phyloP scores from a whole-genome alignment of 2,113 vertebrate genomes.

The Pitta sordida region DNA sequence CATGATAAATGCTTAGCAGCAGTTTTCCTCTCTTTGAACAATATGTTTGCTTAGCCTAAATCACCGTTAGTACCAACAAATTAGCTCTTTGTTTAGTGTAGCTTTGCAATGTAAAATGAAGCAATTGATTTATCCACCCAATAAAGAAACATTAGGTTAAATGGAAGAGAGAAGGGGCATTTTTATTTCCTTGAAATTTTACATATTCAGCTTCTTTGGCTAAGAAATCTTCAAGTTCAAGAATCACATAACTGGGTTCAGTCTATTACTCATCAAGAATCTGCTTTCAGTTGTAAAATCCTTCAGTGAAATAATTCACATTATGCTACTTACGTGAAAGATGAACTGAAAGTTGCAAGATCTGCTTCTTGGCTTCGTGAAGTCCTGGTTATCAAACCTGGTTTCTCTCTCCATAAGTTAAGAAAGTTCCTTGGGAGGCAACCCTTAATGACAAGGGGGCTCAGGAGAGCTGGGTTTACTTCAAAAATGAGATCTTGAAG shows the following conservation, averaged over 20 bases:
- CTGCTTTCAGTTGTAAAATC: accelerated
- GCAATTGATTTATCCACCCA: background rate
- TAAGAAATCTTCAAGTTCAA: background rate
- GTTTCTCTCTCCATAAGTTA: background rate
- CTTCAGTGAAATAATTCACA: background rate
- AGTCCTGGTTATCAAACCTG: background rate
- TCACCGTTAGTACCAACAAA: background rate
- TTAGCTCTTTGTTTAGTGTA: background rate
- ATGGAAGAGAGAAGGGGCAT: background rate
- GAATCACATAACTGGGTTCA: background rate
- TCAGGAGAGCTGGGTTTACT: too few species aligned
- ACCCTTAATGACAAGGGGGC: too few species aligned
- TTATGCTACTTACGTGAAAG: background rate
- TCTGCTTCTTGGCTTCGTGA: background rate
- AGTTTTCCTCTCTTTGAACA: background rate
- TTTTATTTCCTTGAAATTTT: background rate
- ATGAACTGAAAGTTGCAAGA: background rate
- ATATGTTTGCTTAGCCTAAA: background rate
- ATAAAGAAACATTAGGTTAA: background rate
- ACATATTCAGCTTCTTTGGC: background rate
- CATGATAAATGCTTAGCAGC: background rate
- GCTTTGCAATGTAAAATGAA: background rate
- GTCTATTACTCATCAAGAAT: background rate
- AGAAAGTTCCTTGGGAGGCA: too few species aligned
- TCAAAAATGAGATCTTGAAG: too few species aligned